Evolutionary conservation across 2,888 invertebrate genomes (phyloP).

Genomic region (Idaea dimidiata): DNA sequence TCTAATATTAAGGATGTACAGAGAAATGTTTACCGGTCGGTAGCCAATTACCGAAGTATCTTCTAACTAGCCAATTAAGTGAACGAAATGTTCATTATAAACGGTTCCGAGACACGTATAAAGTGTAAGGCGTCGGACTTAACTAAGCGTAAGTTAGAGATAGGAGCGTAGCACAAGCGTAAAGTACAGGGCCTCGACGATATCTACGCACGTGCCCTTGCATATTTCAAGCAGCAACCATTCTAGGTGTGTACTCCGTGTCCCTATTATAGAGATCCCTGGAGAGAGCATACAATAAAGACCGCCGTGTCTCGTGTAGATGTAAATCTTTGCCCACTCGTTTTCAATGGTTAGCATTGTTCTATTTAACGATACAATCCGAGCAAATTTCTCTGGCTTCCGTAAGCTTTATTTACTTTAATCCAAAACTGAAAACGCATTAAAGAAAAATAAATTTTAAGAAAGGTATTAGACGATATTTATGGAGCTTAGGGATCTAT

Average conservation of each 20-base stretch:
- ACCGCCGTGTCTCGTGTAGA: constrained; percentile 51
- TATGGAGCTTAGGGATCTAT: constrained; percentile 9
- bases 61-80: constrained; percentile 53
- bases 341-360: constrained; percentile 60
- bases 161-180: constrained; percentile 47
- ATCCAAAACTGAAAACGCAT: constrained; percentile 6
- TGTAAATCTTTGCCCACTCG: constrained; percentile 59
- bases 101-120: constrained; percentile 50
- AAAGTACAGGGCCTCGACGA: constrained; percentile 63
- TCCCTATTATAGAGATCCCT: constrained; percentile 43
- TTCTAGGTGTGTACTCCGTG: constrained; percentile 54
- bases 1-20: constrained; percentile 30
- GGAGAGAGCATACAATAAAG: constrained; percentile 52
- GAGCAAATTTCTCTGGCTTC: constrained; percentile 53
- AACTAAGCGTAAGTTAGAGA: constrained; percentile 38
- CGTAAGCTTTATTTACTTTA: constrained; percentile 28
- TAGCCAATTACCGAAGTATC: constrained; percentile 41
- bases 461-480: constrained; percentile 14
- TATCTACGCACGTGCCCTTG: constrained; percentile 67
- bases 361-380: constrained; percentile 59
- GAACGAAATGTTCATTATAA: constrained; percentile 64
- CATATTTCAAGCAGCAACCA: constrained; percentile 55
- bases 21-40: constrained; percentile 46
- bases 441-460: constrained; percentile 13
- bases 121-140: constrained; percentile 55